Percentiles rank a stretch among this genome's conserved stretches.
These are phyloP conservation scores for Pseudomyrmex cubaensis DNA, from an alignment of 1,140 invertebrate genomes.

Conservation along the genomic window DNA sequence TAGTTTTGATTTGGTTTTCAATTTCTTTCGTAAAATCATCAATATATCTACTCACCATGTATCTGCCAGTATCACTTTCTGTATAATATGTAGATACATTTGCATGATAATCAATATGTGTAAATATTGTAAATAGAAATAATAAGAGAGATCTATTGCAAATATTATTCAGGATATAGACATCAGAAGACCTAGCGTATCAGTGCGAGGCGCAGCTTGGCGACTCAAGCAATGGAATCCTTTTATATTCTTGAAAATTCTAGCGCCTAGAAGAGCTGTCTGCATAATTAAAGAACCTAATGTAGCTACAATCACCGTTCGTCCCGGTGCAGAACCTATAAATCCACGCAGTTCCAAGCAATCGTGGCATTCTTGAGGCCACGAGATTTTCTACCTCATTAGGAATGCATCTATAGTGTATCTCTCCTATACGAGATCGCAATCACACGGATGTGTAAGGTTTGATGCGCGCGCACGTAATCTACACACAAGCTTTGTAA, in stretches of 20 bases:
- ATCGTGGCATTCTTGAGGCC: constrained; percentile 11
- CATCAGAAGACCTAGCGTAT: neutral
- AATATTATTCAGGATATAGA: constrained; percentile 30
- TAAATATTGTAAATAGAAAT: constrained; percentile 33
- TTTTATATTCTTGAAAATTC: constrained; percentile 44
- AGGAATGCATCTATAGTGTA: neutral
- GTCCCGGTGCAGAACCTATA: constrained; percentile 68
- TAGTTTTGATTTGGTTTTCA: too few species aligned
- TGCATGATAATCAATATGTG: neutral
- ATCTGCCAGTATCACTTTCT: too few species aligned
- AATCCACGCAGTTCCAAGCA: constrained; percentile 55
- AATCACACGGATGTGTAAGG: neutral
- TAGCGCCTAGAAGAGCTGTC: constrained; percentile 40
- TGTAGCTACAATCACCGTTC: constrained; percentile 38
- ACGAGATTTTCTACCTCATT: neutral
- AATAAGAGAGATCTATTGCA: constrained; percentile 21
- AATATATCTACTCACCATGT: too few species aligned
- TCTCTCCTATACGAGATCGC: neutral
- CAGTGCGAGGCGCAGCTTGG: neutral
- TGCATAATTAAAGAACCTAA: constrained; percentile 65
- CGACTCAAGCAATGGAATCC: neutral
- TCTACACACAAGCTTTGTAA: constrained; percentile 4
- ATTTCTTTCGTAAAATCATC: too few species aligned
- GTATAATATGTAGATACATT: neutral
- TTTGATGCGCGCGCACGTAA: neutral